These are phyloP conservation scores for Petrolisthes manimaculis DNA, from an alignment of 2,888 invertebrate genomes.

Conservation along the genomic window DNA sequence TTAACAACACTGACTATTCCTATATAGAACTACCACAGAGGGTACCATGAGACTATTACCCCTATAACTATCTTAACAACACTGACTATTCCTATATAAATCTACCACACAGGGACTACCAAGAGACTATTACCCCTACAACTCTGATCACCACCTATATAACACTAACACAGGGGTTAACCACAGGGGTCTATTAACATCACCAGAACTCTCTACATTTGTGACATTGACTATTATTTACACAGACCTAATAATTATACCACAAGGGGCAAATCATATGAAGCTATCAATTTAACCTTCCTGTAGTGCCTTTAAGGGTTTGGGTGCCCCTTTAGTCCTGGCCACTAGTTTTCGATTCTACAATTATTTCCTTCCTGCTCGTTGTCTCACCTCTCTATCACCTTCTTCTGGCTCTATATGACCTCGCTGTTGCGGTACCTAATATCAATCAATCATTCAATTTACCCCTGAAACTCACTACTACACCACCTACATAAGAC, in stretches of 20 bases:
- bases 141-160: not conserved
- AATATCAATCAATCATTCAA: not conserved
- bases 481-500: not conserved
- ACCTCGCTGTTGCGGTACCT: not conserved
- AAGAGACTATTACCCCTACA: not conserved
- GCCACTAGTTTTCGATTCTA: not conserved
- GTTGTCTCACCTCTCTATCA: not conserved
- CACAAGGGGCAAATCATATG: too few species aligned
- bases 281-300: too few species aligned
- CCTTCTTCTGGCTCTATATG: not conserved
- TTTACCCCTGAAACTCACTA: not conserved
- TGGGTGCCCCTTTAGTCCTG: too few species aligned
- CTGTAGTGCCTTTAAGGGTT: too few species aligned
- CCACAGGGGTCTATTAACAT: not conserved
- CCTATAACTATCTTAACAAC: not conserved
- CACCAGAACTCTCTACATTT: not conserved
- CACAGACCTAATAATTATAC: too few species aligned
- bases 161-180: not conserved
- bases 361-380: not conserved
- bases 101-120: too few species aligned
- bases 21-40: not conserved
- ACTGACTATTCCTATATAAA: not conserved
- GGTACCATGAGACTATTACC: not conserved
- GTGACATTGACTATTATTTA: too few species aligned
- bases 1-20: not conserved